A percentile compares a stretch with the other conserved stretches of the same genome.
phyloP scores from a whole-genome alignment of 2,888 invertebrate genomes.

The Callosobruchus maculatus region DNA sequence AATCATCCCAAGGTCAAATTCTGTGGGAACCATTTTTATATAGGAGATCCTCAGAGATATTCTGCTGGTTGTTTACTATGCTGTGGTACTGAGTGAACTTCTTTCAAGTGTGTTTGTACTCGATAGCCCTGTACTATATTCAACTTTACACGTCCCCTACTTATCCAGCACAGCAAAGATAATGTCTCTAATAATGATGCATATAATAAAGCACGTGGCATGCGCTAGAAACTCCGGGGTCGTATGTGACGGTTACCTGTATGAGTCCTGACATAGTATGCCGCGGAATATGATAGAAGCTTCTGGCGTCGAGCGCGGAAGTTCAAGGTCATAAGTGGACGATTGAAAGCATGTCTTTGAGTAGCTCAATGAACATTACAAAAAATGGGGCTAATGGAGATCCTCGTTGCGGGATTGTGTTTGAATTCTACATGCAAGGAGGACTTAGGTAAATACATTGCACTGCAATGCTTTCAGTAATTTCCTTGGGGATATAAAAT shows the following conservation, averaged over 20 bases:
- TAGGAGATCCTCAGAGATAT: too few relatives aligned
- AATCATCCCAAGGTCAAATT: too few relatives aligned
- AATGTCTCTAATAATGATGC: background rate
- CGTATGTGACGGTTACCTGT: background rate
- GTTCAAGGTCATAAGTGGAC: background rate
- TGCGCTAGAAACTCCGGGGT: background rate
- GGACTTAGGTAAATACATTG: background rate
- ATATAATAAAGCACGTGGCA: background rate
- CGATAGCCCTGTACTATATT: background rate
- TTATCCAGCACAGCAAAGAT: background rate
- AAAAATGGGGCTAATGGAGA: constrained; percentile 28
- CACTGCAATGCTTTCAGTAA: too few relatives aligned
- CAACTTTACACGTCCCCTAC: background rate
- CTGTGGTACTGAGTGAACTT: too few relatives aligned
- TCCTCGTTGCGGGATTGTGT: constrained; percentile 27
- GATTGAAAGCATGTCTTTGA: background rate
- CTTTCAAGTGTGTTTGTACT: too few relatives aligned
- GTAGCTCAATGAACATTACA: background rate
- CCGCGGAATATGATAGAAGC: background rate
- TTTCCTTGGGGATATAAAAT: too few relatives aligned
- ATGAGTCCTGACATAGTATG: background rate
- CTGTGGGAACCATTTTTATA: too few relatives aligned
- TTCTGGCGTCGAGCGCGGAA: background rate
- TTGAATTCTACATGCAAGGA: constrained; percentile 22
- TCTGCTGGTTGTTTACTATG: too few relatives aligned